A percentile compares a stretch with the other conserved stretches of the same genome.
Evolutionary conservation across 1,140 invertebrate genomes (phyloP).

Genomic region (Zaprionus kolodkinae): DNA sequence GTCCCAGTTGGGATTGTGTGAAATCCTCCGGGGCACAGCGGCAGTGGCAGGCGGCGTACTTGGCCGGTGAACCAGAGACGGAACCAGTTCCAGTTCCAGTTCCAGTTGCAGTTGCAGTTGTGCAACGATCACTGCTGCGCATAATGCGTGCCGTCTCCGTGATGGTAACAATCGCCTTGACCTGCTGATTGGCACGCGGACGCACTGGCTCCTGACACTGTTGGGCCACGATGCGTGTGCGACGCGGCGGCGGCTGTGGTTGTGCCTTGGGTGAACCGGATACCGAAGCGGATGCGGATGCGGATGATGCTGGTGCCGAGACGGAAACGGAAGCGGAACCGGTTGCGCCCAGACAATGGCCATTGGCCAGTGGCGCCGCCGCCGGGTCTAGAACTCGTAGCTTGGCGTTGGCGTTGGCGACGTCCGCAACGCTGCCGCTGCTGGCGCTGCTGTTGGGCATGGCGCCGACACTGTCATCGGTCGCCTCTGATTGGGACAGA

Average conservation of each 20-base stretch:
- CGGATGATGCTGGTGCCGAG: conserved; percentile 1
- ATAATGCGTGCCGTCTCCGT: conserved; percentile 70
- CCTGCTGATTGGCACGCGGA: conserved; percentile 47
- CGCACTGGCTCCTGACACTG: conserved; percentile 54
- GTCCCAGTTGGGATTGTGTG: conserved; percentile 60
- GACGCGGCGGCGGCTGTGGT: conserved; percentile 67
- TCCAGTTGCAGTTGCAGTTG: neutral
- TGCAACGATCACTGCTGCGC: conserved; percentile 41
- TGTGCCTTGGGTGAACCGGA: conserved; percentile 50
- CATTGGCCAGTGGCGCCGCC: conserved; percentile 56
- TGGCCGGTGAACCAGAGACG: conserved; percentile 47
- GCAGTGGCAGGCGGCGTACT: conserved; percentile 74
- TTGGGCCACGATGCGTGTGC: conserved; percentile 60
- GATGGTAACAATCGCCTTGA: conserved; percentile 66
- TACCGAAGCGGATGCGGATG: conserved; percentile 13
- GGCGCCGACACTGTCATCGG: conserved; percentile 73
- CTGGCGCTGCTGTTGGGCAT: conserved; percentile 78
- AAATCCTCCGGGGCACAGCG: conserved; percentile 80
- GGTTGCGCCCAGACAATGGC: conserved; percentile 54
- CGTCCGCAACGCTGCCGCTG: conserved; percentile 40
- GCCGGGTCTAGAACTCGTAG: conserved; percentile 73
- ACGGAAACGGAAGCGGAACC: neutral
- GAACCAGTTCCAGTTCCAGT: neutral
- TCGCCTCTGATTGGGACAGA: conserved; percentile 82
- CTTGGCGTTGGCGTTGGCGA: conserved; percentile 28